Evolutionary conservation across 2,888 invertebrate species (phyloP), one percentile per base, ranked within the genome.

Genomic region (Drosophila borealis): DNA sequence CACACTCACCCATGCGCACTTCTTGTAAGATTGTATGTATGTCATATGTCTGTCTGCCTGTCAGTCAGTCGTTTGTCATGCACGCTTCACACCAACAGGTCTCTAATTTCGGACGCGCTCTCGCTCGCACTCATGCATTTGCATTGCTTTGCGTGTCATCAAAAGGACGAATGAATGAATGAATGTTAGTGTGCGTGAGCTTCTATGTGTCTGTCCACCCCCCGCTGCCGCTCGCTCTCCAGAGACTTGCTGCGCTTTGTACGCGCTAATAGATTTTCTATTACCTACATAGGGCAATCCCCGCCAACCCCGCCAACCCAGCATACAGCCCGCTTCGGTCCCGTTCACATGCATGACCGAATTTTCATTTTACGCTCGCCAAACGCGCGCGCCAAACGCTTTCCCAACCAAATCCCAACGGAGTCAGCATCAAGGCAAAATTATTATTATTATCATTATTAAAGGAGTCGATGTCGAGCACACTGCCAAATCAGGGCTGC

Each of bases 261-360:
- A 50, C 62, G 63, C 83, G 81, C 83, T 86, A 86, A 86, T 88
- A 86, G 88, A 86, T 88, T 86, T 86, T 70, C 74, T 84, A 86
- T 86, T 86, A 88, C 75, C 81, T 68, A 70, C 51, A 63, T 33
- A 63, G 62, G 57, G 59, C 41, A 34, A 14, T 19, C 19, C 46
- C 8, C 46, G 17, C 17, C 17, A 17, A 17, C 33, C 19, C 10
- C 34, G 9, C 17, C 37, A 10, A 21, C 21, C 25, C 63, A 45
- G 9, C 13, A 9, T 9, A 8, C 13, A 9, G 8, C 9, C 21
- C 29, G 11, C 41, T 13, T 5, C 17, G 11, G 17, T 11, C 19
- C 11, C 62, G 51, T 69, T 76, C 71, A 77, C 75, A 84, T 77
- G 88, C 84, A 74, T 86, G 80, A 80, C 60, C 82, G 82, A 79